Conservation (phyloP, 2,888 invertebrate genomes). For the Tiliacea citrago region DNA sequence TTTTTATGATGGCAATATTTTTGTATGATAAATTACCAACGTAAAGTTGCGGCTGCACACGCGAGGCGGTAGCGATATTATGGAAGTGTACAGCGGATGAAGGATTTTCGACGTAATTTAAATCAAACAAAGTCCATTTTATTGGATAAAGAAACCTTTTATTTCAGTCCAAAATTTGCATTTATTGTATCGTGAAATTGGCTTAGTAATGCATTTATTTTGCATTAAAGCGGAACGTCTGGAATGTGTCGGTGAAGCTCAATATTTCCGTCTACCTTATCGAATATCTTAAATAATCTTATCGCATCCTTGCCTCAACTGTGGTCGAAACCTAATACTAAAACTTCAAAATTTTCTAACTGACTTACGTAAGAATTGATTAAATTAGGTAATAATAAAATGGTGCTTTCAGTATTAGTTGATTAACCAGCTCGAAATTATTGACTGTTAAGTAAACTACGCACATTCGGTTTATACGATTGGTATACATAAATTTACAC, state of each 20-base stretch:
- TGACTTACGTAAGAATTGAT: slow-evolving; percentile 78
- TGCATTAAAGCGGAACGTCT: slow-evolving; percentile 50
- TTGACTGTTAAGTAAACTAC: slow-evolving; percentile 74
- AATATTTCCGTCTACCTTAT: slow-evolving; percentile 62
- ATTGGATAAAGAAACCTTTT: slow-evolving; percentile 32
- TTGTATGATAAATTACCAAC: slow-evolving; percentile 70
- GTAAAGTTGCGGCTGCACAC: slow-evolving; percentile 54
- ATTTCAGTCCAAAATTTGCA: slow-evolving; percentile 38
- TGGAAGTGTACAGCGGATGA: slow-evolving; percentile 30
- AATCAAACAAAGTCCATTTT: slow-evolving; percentile 10
- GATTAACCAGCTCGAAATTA: slow-evolving; percentile 82
- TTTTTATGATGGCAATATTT: slow-evolving; percentile 72
- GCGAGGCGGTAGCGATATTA: slow-evolving; percentile 43
- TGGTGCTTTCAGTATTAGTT: slow-evolving; percentile 91
- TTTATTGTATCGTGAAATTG: slow-evolving; percentile 53
- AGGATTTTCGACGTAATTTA: slow-evolving; percentile 23
- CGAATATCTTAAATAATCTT: slow-evolving; percentile 39
- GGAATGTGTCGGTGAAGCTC: slow-evolving; percentile 56
- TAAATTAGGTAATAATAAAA: slow-evolving; percentile 77
- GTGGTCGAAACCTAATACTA: slow-evolving; percentile 40
- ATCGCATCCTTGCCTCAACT: slow-evolving; percentile 52
- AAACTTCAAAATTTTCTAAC: slow-evolving; percentile 60
- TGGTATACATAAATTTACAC: slow-evolving; percentile 56
- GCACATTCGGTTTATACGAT: slow-evolving; percentile 78
- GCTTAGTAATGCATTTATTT: slow-evolving; percentile 52